Base-by-base conservation (phyloP, 2,113 vertebrate genomes). In the Hyaena hyaena region DNA sequence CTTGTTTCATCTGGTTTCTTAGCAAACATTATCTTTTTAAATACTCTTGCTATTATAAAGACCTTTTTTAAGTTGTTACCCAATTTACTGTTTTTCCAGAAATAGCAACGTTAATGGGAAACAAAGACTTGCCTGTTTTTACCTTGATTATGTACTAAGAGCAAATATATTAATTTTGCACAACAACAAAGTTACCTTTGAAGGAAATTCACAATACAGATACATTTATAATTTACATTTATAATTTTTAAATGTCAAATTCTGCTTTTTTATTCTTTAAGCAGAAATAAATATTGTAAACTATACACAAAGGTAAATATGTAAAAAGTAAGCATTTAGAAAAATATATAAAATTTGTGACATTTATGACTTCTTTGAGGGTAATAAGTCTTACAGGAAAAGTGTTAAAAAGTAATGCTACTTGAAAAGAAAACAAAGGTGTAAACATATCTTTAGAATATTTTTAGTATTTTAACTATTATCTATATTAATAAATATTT, bases 401-500 rank as follows among this genome's bases (percentile, higher is more conserved):
- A 58, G 0, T 73, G 2, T 71, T 48, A 8, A 14, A 58, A 90
- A 80, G 4, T 10, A 48, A 4, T 68, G 10, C n/a, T 48, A 43
- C 65, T 4, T 90, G 2, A 87, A 96, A 73, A 45, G 9, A 96
- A 96, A 81, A 89, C 10, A 81, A 88, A 61, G 71, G 5, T 58
- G 28, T 53, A 88, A 87, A 16, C 6, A 73, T 66, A 11, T 19
- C 26, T 76, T 43, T 76, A 24, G 5, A 89, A 90, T 83, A 55
- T 55, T 15, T 17, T 55, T 71, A 43, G 8, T 50, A 21, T 82
- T 69, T 82, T 33, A 71, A 58, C 21, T 63, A 39, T 39, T 39
- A 63, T 23, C 4, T 65, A 23, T 43, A 68, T 39, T 43, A 76
- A 33, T 61, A 61, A 45, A 31, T 45, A 81, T 33, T 91, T 68